Evolutionary conservation across 2,797 vertebrate species (phyloP).

Genomic region (Lates japonicus): DNA sequence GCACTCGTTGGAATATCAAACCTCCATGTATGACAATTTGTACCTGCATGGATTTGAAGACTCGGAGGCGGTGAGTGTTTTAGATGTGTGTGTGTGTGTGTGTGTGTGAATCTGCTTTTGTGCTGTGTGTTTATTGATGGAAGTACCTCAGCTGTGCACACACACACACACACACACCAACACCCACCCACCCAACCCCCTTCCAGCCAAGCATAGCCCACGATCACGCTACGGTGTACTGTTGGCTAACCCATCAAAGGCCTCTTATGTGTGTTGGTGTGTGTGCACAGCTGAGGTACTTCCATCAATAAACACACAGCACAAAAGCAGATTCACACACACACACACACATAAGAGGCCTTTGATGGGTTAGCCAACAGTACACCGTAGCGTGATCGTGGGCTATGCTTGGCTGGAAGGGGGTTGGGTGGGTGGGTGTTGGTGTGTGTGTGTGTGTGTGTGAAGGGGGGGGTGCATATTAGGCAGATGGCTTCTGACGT

Average conservation of each 20-base stretch:
- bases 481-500: constrained; percentile 68
- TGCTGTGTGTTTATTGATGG: constrained; percentile 67
- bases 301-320: constrained; percentile 68
- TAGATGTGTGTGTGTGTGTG: constrained; percentile 41
- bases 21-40: constrained; percentile 99
- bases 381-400: constrained; percentile 65
- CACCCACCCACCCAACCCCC: constrained; percentile 69
- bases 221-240: constrained; percentile 65
- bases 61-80: constrained; percentile 93
- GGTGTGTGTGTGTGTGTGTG: constrained; percentile 36
- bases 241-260: constrained; percentile 72
- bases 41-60: constrained; percentile 98
- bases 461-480: constrained; percentile 57
- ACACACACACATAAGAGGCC: constrained; percentile 62
- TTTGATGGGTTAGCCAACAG: constrained; percentile 67
- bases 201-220: constrained; percentile 66
- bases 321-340: constrained; percentile 61
- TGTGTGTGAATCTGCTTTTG: constrained; percentile 60
- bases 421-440: constrained; percentile 65
- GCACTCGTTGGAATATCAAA: constrained; percentile 89
- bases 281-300: constrained; percentile 51
- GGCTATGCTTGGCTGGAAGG: constrained; percentile 69
- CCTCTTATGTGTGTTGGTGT: constrained; percentile 54
- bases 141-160: constrained; percentile 54
- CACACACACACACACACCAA: constrained; percentile 36